Percentiles rank a stretch among this genome's conserved stretches.
These are phyloP conservation scores for Rhinogobius similis DNA, from an alignment of 2,113 vertebrate species.

Conservation along the genomic window DNA sequence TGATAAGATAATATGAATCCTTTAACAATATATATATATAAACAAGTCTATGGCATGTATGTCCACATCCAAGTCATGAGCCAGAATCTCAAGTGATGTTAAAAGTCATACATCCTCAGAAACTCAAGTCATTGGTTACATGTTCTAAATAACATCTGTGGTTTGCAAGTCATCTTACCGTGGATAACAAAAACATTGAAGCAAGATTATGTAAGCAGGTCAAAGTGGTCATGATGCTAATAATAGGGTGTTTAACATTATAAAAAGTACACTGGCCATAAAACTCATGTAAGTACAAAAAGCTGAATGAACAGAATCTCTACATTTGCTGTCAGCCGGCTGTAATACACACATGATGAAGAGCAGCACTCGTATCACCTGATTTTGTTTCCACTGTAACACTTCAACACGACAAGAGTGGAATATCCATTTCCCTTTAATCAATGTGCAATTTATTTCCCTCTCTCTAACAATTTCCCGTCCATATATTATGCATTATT, in stretches of 20 bases:
- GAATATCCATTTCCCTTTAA: slow-evolving; percentile 78
- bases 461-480: slow-evolving; percentile 74
- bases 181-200: background rate
- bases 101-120: too few relatives aligned
- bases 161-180: slow-evolving; percentile 3
- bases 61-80: background rate
- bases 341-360: slow-evolving; percentile 45
- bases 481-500: slow-evolving; percentile 81
- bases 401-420: slow-evolving; percentile 53
- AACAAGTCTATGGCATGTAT: background rate
- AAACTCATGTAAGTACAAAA: slow-evolving; percentile 22
- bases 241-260: slow-evolving; percentile 27
- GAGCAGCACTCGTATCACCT: slow-evolving; percentile 38
- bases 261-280: slow-evolving; percentile 48
- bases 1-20: too few relatives aligned
- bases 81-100: background rate
- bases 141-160: background rate
- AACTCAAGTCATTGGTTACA: background rate
- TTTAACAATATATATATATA: background rate
- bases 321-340: slow-evolving; percentile 42
- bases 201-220: background rate
- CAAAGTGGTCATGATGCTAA: slow-evolving; percentile 45
- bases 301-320: slow-evolving; percentile 27
- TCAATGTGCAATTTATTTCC: slow-evolving; percentile 76
- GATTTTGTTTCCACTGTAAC: slow-evolving; percentile 65